phyloP scores from a whole-genome alignment of 2,888 invertebrate species.

The Nemotelus nigrinus region DNA sequence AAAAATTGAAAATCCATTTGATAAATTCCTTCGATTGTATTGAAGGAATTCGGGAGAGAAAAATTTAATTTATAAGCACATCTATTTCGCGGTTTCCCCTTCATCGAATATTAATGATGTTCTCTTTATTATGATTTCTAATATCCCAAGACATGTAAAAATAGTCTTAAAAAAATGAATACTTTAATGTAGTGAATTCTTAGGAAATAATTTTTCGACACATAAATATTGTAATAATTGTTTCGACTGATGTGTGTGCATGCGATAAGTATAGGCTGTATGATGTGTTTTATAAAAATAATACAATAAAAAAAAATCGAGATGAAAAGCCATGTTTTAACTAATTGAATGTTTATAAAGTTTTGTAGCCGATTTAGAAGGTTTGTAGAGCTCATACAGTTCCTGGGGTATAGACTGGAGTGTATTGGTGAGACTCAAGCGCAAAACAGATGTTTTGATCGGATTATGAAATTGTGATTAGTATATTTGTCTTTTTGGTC shows the following conservation, averaged over 20 bases:
- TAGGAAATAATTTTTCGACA: slow-evolving; percentile 31
- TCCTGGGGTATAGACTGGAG: too few species aligned
- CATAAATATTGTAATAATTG: slow-evolving; percentile 41
- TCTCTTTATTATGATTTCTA: slow-evolving; percentile 25
- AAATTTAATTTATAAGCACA: too few species aligned
- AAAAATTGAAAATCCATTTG: too few species aligned
- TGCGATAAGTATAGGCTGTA: slow-evolving; percentile 46
- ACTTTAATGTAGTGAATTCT: slow-evolving; percentile 36
- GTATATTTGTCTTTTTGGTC: too few species aligned
- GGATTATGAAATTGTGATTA: too few species aligned
- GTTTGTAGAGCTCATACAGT: too few species aligned
- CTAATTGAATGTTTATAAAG: too few species aligned
- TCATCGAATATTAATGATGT: slow-evolving; percentile 18
- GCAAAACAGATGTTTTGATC: too few species aligned
- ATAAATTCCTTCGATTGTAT: too few species aligned
- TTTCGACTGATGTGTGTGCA: slow-evolving; percentile 48
- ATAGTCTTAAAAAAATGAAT: slow-evolving; percentile 40
- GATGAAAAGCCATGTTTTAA: neutral
- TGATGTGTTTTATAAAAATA: slow-evolving; percentile 50
- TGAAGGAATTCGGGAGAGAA: too few species aligned
- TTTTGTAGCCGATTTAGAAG: too few species aligned
- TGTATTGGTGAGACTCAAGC: too few species aligned
- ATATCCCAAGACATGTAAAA: slow-evolving; percentile 32
- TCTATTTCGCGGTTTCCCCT: neutral
- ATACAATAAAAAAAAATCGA: slow-evolving; percentile 24